Evolutionary conservation across 2,888 invertebrate genomes (phyloP), one percentile per base, ranked within the genome.

Genomic region (Dicyrtoma fusca): DNA sequence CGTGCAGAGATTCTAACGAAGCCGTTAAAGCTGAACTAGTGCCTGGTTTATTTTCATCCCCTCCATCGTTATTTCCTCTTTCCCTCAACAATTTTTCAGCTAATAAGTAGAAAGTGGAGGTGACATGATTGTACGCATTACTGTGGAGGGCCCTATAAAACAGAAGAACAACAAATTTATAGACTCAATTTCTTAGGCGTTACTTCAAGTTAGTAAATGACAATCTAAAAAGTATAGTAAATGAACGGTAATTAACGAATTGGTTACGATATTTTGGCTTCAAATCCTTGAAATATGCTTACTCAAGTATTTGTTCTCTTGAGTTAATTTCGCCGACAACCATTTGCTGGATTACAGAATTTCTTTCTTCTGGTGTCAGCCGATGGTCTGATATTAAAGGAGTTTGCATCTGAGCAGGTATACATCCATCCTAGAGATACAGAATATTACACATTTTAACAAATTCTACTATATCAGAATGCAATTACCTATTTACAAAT

Each of bases 121-220:
- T 97, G 82, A 99, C 92, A 84, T 99, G 96, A 86, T 96, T 96
- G 85, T 99, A 99, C 83, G 95, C 95, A 85, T 97, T 94, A 83
- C 91, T 92, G 83, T 97, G 95, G 82, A 99, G 86, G 71, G 95
- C 92, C 77, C 93, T 94, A 83, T 34, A 83, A 84, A 79, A 75
- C 49, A 73, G 71, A 74, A 53, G n/a, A n/a, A n/a, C n/a, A n/a
- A n/a, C n/a, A n/a, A n/a, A n/a, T n/a, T n/a, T n/a, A n/a, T n/a
- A n/a, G n/a, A n/a, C n/a, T n/a, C n/a, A n/a, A n/a, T n/a, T n/a
- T n/a, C n/a, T n/a, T n/a, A n/a, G n/a, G n/a, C n/a, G n/a, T n/a
- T n/a, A n/a, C n/a, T n/a, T n/a, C n/a, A n/a, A n/a, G n/a, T n/a
- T n/a, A n/a, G n/a, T n/a, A n/a, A n/a, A n/a, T n/a, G n/a, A n/a